phyloP scores from a whole-genome alignment of 2,113 vertebrate genomes.

The Rhinopomastus cyanomelas region DNA sequence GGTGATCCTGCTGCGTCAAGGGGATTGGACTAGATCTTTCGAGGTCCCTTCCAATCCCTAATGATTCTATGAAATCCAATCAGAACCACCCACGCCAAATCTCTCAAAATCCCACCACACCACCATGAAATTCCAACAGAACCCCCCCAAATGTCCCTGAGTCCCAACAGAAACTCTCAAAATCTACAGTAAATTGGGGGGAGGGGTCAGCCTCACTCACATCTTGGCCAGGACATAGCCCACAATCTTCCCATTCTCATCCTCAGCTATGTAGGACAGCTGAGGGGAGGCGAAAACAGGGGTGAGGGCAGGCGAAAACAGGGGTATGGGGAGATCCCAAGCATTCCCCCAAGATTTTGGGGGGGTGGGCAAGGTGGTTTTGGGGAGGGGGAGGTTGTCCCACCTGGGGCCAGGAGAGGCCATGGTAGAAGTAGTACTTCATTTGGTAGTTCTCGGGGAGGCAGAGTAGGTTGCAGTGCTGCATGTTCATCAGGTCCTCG shows the following conservation, averaged over 20 bases:
- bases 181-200: too few relatives aligned
- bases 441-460: slow-evolving; percentile 9
- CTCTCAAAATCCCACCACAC: too few relatives aligned
- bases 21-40: too few relatives aligned
- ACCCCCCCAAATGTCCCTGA: background rate
- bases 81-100: too few relatives aligned
- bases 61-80: too few relatives aligned
- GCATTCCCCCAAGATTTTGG: too few relatives aligned
- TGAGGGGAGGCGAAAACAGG: background rate
- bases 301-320: background rate
- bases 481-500: slow-evolving; percentile 15
- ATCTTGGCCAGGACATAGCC: background rate
- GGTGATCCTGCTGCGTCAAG: too few relatives aligned
- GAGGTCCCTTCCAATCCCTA: too few relatives aligned
- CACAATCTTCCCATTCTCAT: background rate
- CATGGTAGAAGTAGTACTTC: background rate
- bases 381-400: background rate
- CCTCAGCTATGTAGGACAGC: background rate
- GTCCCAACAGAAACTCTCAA: too few relatives aligned
- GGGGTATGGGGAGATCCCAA: background rate
- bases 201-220: background rate
- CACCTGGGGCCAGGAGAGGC: background rate
- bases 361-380: too few relatives aligned
- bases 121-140: too few relatives aligned
- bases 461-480: slow-evolving; percentile 22